A percentile compares a stretch with the other conserved stretches of the same genome.
Evolutionary conservation across 2,113 vertebrate genomes (phyloP).

Genomic region (Tonatia bakeri): DNA sequence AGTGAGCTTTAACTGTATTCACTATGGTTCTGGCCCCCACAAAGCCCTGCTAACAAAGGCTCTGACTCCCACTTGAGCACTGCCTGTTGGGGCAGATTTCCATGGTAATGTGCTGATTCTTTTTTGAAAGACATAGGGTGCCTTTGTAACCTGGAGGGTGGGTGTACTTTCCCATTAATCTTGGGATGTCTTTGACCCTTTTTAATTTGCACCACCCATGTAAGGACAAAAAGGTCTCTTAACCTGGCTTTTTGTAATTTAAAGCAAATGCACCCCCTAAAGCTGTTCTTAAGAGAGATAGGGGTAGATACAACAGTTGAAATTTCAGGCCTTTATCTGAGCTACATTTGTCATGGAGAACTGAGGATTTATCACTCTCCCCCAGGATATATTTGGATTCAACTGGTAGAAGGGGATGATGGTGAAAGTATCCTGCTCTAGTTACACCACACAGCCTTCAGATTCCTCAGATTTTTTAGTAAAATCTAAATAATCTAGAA

Average conservation of each 20-base stretch:
- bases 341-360: neutral
- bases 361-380: neutral
- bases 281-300: neutral
- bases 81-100: conserved; percentile 51
- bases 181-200: conserved; percentile 51
- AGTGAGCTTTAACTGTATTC: conserved; percentile 62
- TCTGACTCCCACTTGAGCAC: conserved; percentile 33
- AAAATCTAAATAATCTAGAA: neutral
- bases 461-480: neutral
- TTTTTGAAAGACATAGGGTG: conserved; percentile 43
- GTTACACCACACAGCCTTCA: neutral
- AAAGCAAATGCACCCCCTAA: neutral
- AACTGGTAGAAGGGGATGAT: neutral
- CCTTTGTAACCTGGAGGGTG: conserved; percentile 54
- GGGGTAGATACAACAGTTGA: neutral
- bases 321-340: conserved; percentile 25
- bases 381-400: neutral
- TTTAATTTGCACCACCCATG: conserved; percentile 52
- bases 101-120: conserved; percentile 58
- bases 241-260: conserved; percentile 34
- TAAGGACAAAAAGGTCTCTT: conserved; percentile 46
- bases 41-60: conserved; percentile 50
- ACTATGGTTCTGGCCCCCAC: neutral
- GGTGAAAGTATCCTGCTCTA: neutral
- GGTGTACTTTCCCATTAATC: conserved; percentile 57